phyloP scores from a whole-genome alignment of 2,797 vertebrate genomes.

The Epinephelus malabaricus region DNA sequence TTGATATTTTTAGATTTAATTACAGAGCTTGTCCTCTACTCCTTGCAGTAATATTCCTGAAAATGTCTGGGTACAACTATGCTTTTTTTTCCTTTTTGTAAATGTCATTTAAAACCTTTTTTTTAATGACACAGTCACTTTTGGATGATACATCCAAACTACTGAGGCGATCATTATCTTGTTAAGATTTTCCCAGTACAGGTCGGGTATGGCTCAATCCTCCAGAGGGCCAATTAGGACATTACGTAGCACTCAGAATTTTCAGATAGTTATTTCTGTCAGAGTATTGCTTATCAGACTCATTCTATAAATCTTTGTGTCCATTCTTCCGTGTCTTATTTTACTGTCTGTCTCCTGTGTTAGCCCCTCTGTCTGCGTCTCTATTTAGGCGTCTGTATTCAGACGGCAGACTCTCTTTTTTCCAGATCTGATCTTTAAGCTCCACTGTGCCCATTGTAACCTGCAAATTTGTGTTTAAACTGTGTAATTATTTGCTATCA shows the following conservation, averaged over 20 bases:
- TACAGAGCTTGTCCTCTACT: conserved; percentile 59
- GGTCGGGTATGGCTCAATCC: conserved; percentile 67
- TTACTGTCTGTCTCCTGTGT: conserved; percentile 41
- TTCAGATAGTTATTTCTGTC: conserved; percentile 66
- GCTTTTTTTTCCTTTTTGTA: conserved; percentile 16
- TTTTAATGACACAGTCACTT: conserved; percentile 63
- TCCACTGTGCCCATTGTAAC: conserved; percentile 28
- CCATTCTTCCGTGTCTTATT: conserved; percentile 51
- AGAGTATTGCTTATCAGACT: conserved; percentile 56
- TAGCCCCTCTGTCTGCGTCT: conserved; percentile 30
- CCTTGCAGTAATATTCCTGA: conserved; percentile 49
- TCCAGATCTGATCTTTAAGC: conserved; percentile 38
- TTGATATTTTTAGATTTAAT: conserved; percentile 81
- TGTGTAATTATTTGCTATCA: conserved; percentile 21
- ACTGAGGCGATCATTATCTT: conserved; percentile 70
- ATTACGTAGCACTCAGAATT: conserved; percentile 59
- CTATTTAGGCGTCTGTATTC: conserved; percentile 45
- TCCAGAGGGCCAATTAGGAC: conserved; percentile 79
- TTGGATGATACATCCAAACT: conserved; percentile 56
- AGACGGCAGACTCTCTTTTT: conserved; percentile 15
- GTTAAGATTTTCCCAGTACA: conserved; percentile 48
- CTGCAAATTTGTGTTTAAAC: conserved; percentile 25
- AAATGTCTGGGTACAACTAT: conserved; percentile 42
- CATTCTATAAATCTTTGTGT: conserved; percentile 66
- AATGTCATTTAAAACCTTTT: conserved; percentile 57